Percentiles rank a stretch among this genome's conserved stretches.
Conservation (phyloP, 2,888 invertebrate species). For the Dynastes tityus region DNA sequence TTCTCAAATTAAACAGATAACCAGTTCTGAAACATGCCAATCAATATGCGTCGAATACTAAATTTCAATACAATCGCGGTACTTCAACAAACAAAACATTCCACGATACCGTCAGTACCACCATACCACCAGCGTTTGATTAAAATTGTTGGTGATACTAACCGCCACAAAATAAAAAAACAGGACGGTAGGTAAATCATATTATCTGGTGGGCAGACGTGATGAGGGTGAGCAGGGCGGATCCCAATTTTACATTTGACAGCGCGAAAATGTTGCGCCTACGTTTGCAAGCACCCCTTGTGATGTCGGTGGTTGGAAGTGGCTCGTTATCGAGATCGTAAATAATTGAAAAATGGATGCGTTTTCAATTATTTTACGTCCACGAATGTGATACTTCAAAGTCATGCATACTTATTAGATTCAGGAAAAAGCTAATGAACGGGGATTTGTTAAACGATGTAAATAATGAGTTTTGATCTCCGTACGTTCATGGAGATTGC, state of each 20-base stretch:
- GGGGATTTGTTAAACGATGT: too few relatives aligned
- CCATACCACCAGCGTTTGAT: background rate
- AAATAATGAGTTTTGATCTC: too few relatives aligned
- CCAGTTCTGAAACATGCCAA: background rate
- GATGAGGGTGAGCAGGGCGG: background rate
- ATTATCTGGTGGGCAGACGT: constrained; percentile 31
- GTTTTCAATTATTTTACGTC: background rate
- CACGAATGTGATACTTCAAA: background rate
- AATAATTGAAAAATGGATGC: constrained; percentile 22
- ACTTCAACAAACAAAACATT: constrained; percentile 6
- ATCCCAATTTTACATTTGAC: constrained; percentile 33
- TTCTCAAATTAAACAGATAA: constrained; percentile 15
- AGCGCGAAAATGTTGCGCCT: constrained; percentile 23
- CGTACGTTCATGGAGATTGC: too few relatives aligned
- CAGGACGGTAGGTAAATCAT: constrained; percentile 21
- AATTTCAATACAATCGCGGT: constrained; percentile 5
- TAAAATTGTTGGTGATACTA: constrained; percentile 35
- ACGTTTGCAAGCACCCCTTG: background rate
- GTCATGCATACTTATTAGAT: background rate
- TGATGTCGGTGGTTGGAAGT: background rate
- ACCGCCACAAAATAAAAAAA: constrained; percentile 11
- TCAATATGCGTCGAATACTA: background rate
- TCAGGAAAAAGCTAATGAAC: background rate
- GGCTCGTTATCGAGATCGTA: constrained; percentile 14
- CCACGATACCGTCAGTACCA: background rate